Base-by-base conservation (phyloP, 2,797 vertebrate species). In the Sternarchorhynchus goeldii region DNA sequence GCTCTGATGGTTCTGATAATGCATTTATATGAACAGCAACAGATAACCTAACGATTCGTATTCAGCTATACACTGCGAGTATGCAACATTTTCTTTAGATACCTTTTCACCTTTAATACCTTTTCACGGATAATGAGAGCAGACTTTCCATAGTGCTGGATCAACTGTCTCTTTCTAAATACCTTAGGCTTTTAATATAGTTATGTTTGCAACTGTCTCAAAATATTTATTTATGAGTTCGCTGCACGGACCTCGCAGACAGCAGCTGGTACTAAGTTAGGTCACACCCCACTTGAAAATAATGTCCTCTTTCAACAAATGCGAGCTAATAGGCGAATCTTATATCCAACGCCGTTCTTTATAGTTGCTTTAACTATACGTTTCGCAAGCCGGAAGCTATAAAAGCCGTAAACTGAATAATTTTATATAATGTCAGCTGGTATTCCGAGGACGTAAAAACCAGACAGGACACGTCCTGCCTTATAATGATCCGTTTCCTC, bases 241-340 rank as follows among this genome's bases (percentile, higher is more conserved):
- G 53, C 74, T 73, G 60, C 41, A 17, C 25, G 20, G 31, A 57
- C n/a, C 58, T 16, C 32, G 18, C 71, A 50, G 62, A 2, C 2
- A 73, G 81, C 80, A 39, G 69, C 70, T 50, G 45, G 74, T 86
- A 87, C 83, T 78, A 77, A 70, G 78, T 79, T 78, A 7, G 84
- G 86, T 87, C 87, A 88, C 88, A 90, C 75, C 86, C 87, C 66
- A 72, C 82, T 70, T 82, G 67, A 77, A 80, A 55, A 63, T 71
- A 81, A 81, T 66, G 80, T 69, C 81, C 17, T 29, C 82, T 81
- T 80, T 86, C 82, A 83, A 81, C 80, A 79, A 6, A 34, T 25
- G 60, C 16, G 18, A 64, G 65, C 53, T 31, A 63, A 7, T 29
- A 34, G 50, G 34, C 3, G 77, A 53, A 32, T 60, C 70, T 50